Evolutionary conservation across 2,888 invertebrate genomes (phyloP), one percentile per base, ranked within the genome.

Genomic region (Drosophila helvetica): DNA sequence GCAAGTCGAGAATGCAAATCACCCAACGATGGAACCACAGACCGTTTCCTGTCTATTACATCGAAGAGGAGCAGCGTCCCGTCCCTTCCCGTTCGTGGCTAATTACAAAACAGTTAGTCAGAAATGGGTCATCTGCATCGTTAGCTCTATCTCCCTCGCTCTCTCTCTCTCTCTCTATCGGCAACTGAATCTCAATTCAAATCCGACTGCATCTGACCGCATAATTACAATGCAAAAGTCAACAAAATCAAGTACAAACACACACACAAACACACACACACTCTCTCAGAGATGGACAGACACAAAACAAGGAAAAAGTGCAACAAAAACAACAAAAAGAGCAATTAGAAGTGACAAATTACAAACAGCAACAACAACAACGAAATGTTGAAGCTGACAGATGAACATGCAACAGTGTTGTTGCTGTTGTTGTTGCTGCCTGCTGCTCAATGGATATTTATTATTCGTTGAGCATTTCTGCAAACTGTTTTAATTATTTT

Each of bases 341-440:
- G 74, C 75, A 77, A 86, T 81, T 86, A 80, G 71, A 84, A 25
- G 69, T 72, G 80, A 86, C 78, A 88, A 88, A 83, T 80, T 70
- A 62, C 65, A 68, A 54, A 70, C 63, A 53, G 33, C 56, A 55
- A 53, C 15, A 38, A 55, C 52, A 54, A 43, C n/a, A 42, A 51
- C 45, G 54, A 59, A 57, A 64, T 47, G 56, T 59, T 58, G 33
- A 61, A 54, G 53, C 53, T 47, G 50, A 12, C 56, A 75, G 43
- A 62, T 58, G 47, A 50, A 57, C 57, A 54, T 45, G 42, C 57
- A 50, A 54, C 19, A 56, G 4, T 17, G 56, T 33, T 17, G 56
- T 33, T 12, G 27, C 22, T 17, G 30, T 50, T 10, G 47, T 54
- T 60, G 65, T 30, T 72, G 60, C 2, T 17, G 66, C 25, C 54